phyloP scores from a whole-genome alignment of 2,113 vertebrate species.

The Zapus hudsonius region DNA sequence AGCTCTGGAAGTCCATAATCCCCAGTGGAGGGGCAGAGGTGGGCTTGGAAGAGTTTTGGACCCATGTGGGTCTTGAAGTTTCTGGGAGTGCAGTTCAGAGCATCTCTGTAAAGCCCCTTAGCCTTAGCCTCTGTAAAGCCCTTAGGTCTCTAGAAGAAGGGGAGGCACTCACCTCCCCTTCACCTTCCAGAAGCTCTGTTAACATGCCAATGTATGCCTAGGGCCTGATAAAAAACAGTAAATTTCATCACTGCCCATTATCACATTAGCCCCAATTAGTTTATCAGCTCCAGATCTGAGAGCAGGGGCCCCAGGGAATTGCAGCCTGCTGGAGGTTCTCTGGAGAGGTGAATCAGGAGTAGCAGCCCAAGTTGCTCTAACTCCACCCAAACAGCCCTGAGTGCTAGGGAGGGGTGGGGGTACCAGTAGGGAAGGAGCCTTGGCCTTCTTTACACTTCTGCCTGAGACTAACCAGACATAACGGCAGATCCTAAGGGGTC shows the following conservation, averaged over 20 bases:
- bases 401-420: not conserved
- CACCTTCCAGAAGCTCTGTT: constrained; percentile 46
- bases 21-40: not conserved
- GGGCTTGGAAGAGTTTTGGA: not conserved
- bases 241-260: constrained; percentile 74
- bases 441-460: not conserved
- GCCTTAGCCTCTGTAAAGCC: no score
- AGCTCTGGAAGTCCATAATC: not conserved
- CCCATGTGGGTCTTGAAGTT: not conserved
- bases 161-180: not conserved
- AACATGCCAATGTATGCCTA: constrained; percentile 50
- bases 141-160: no score
- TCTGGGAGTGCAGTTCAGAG: not conserved
- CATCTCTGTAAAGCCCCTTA: not conserved
- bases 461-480: not conserved
- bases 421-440: not conserved
- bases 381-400: not conserved
- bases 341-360: constrained; percentile 59
- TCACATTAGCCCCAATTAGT: constrained; percentile 80
- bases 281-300: constrained; percentile 75
- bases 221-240: constrained; percentile 67
- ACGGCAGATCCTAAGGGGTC: fast-evolving
- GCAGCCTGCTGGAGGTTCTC: constrained; percentile 21
- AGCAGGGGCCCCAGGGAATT: constrained; percentile 62
- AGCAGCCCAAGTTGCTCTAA: not conserved